Percentiles rank a stretch among this genome's conserved stretches.
Conservation (phyloP, 1,140 invertebrate species). For the Idris sp. region DNA sequence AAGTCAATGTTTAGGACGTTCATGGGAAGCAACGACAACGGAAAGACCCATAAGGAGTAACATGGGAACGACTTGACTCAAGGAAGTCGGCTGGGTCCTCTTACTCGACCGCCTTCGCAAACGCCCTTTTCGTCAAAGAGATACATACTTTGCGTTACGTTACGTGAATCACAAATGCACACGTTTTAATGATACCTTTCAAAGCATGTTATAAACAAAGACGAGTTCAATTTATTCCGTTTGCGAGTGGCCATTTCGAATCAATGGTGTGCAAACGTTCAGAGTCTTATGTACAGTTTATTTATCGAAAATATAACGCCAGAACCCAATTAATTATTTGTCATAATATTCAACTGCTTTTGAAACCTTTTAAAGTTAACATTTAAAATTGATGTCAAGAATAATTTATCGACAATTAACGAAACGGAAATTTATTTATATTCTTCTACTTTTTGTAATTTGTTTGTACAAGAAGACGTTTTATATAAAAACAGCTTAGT, state of each 20-base stretch:
- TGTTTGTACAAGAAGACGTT: too few relatives aligned
- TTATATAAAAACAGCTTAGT: too few relatives aligned
- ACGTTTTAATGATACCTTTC: conserved; percentile 57
- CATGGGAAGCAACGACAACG: conserved; percentile 78
- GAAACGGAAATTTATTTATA: too few relatives aligned
- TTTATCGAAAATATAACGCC: too few relatives aligned
- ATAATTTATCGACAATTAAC: too few relatives aligned
- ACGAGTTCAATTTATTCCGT: conserved; percentile 50
- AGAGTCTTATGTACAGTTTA: conserved; percentile 17
- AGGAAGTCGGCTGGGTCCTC: conserved; percentile 65
- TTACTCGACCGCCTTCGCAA: conserved; percentile 55
- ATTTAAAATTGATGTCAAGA: too few relatives aligned
- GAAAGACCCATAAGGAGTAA: conserved; percentile 76
- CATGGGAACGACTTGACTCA: conserved; percentile 74
- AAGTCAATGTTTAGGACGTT: conserved; percentile 79
- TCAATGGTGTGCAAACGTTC: conserved; percentile 9
- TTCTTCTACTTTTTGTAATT: too few relatives aligned
- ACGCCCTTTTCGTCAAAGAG: conserved; percentile 57
- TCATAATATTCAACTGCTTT: too few relatives aligned
- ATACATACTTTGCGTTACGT: conserved; percentile 56
- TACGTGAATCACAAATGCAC: conserved; percentile 56
- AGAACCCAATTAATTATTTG: too few relatives aligned
- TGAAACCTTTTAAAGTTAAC: too few relatives aligned
- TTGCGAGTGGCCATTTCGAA: conserved; percentile 26
- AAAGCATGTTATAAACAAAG: conserved; percentile 54